These are phyloP conservation scores for Athalia cordata DNA, from an alignment of 2,888 invertebrate genomes.

Conservation along the genomic window DNA sequence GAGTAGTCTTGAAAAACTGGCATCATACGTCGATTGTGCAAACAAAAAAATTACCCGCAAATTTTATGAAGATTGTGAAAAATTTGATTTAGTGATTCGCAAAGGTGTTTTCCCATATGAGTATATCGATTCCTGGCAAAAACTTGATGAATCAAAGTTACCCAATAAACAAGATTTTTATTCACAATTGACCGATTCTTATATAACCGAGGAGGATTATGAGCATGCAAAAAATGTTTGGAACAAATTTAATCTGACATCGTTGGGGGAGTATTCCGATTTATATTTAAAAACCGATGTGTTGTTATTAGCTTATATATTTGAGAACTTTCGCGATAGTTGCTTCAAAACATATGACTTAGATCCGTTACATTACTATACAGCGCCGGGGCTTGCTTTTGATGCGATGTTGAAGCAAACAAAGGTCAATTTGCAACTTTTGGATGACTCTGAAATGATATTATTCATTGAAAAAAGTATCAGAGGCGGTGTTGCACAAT, in stretches of 20 bases:
- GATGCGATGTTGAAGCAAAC: constrained; percentile 53
- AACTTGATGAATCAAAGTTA: no score
- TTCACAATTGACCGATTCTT: constrained; percentile 48
- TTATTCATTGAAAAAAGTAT: constrained; percentile 62
- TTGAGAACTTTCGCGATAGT: constrained; percentile 61
- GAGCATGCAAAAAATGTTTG: constrained; percentile 58
- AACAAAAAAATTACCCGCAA: constrained; percentile 25
- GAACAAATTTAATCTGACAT: constrained; percentile 55
- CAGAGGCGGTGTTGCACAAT: constrained; percentile 62
- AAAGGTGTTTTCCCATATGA: no score
- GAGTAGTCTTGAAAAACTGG: constrained; percentile 54
- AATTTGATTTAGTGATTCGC: constrained; percentile 48
- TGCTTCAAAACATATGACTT: constrained; percentile 53
- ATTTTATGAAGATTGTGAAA: constrained; percentile 19
- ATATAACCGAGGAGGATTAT: constrained; percentile 54
- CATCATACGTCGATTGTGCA: not conserved
- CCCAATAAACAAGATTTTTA: constrained; percentile 50
- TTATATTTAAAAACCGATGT: constrained; percentile 55
- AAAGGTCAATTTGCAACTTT: constrained; percentile 60
- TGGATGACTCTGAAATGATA: constrained; percentile 66
- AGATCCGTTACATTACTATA: constrained; percentile 65
- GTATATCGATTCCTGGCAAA: no score
- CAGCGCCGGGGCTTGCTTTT: constrained; percentile 58
- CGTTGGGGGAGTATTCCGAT: constrained; percentile 58
- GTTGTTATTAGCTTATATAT: constrained; percentile 57